These are phyloP conservation scores for Candidula unifasciata DNA, from an alignment of 2,888 invertebrate genomes.

Conservation along the genomic window DNA sequence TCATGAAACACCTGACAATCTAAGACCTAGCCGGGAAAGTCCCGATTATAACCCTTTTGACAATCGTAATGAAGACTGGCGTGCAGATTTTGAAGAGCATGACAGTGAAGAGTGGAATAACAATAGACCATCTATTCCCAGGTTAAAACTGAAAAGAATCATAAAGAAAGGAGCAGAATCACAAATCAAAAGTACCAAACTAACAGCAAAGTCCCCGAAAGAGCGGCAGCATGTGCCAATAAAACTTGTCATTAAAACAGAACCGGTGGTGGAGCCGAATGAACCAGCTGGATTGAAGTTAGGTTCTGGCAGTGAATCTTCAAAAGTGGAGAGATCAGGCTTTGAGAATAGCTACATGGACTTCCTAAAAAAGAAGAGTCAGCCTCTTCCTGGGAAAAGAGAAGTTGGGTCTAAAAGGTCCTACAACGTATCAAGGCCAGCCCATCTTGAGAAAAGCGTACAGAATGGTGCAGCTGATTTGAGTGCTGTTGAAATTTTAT, in stretches of 20 bases:
- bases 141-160: constrained; percentile 48
- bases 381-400: background rate
- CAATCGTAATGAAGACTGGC: constrained; percentile 47
- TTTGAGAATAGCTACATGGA: constrained; percentile 49
- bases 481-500: background rate
- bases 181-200: constrained; percentile 1
- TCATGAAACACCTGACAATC: background rate
- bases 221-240: constrained; percentile 30
- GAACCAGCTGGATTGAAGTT: background rate
- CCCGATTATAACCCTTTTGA: constrained; percentile 32
- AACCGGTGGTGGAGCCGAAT: constrained; percentile 10
- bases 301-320: background rate
- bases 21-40: background rate
- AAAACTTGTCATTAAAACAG: constrained; percentile 48
- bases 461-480: background rate
- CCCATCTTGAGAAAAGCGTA: background rate
- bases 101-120: constrained; percentile 46
- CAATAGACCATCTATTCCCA: constrained; percentile 43
- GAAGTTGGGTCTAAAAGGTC: background rate
- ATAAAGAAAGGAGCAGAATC: constrained; percentile 22
- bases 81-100: constrained; percentile 45
- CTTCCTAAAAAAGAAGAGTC: constrained; percentile 32
- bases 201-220: background rate
- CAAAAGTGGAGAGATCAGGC: constrained; percentile 20
- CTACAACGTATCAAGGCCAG: background rate